Conservation (phyloP, 2,797 vertebrate species). For the Chrosomus eos region DNA sequence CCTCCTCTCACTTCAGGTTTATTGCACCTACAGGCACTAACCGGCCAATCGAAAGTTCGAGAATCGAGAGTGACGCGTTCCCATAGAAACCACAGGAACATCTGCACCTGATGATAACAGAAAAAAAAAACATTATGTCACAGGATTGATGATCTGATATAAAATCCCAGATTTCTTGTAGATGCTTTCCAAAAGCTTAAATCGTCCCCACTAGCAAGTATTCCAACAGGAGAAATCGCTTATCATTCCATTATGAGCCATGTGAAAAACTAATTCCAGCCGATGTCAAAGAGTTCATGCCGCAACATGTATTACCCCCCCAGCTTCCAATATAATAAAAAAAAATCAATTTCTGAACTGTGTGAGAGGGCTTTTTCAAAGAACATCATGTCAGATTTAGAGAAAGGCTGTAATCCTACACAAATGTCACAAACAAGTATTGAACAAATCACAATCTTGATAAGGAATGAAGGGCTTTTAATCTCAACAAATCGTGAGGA, state of each 20-base stretch:
- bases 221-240: neutral
- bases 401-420: constrained; percentile 4
- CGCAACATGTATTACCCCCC: constrained; percentile 32
- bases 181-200: neutral
- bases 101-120: constrained; percentile 47
- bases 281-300: constrained; percentile 35
- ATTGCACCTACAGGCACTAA: constrained; percentile 55
- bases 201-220: neutral
- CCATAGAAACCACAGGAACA: constrained; percentile 57
- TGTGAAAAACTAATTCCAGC: constrained; percentile 17
- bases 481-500: neutral
- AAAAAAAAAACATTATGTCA: constrained; percentile 43
- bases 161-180: constrained; percentile 1
- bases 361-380: constrained; percentile 20
- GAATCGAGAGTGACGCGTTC: constrained; percentile 52
- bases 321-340: constrained; percentile 7
- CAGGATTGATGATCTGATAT: constrained; percentile 15
- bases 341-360: constrained; percentile 11
- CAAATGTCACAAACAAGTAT: neutral
- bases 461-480: constrained; percentile 22
- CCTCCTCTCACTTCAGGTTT: constrained; percentile 46
- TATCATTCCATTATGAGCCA: neutral
- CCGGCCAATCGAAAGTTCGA: constrained; percentile 33
- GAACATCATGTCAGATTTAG: neutral
- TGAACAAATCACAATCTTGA: constrained; percentile 33